These are phyloP conservation scores for Montipora capitata DNA, from an alignment of 92 coral and sea anemone genomes.

Conservation along the genomic window DNA sequence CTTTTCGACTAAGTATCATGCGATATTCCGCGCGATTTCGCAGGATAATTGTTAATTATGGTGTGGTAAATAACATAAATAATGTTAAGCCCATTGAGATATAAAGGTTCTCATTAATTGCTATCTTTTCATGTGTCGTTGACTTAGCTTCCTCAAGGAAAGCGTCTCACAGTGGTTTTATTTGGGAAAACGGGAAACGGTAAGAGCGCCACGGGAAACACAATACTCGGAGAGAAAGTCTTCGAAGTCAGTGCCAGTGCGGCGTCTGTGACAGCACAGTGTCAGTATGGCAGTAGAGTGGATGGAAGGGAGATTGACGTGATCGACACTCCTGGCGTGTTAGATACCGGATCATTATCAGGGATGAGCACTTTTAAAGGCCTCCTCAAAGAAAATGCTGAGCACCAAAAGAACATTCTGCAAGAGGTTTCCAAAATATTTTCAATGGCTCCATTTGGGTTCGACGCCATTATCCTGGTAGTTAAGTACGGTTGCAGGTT, in stretches of 20 bases:
- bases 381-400: background rate
- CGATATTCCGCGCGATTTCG: too few species aligned
- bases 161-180: background rate
- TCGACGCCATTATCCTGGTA: slow-evolving; percentile 42
- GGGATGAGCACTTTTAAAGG: background rate
- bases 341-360: slow-evolving; percentile 13
- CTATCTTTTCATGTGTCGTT: too few species aligned
- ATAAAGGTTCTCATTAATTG: too few species aligned
- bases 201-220: slow-evolving; percentile 48
- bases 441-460: slow-evolving; percentile 49
- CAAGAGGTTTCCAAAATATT: slow-evolving; percentile 41
- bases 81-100: too few species aligned
- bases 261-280: slow-evolving; percentile 28
- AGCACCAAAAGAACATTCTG: background rate
- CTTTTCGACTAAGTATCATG: too few species aligned
- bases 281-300: slow-evolving; percentile 19
- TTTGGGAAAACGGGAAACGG: slow-evolving; percentile 24
- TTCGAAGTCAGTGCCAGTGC: slow-evolving; percentile 18
- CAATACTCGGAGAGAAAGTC: slow-evolving; percentile 14
- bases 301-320: slow-evolving; percentile 41
- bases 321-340: slow-evolving; percentile 57
- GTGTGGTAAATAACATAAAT: too few species aligned
- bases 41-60: too few species aligned
- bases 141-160: slow-evolving; percentile 16
- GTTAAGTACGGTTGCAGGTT: slow-evolving; percentile 37